These are phyloP conservation scores for Panthera tigris DNA, from an alignment of 2,113 vertebrate genomes.

Conservation along the genomic window DNA sequence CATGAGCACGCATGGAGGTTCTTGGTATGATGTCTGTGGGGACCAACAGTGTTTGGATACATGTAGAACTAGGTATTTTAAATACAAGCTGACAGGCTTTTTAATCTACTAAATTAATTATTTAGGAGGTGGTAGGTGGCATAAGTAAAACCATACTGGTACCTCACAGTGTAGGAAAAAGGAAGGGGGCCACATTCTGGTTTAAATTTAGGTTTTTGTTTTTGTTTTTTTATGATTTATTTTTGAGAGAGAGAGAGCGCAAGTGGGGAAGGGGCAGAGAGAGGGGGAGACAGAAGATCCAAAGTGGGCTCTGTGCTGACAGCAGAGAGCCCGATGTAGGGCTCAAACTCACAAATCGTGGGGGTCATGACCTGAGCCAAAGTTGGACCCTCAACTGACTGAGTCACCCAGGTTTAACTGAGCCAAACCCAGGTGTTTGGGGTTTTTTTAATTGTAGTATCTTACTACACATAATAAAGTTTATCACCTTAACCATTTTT, in stretches of 20 bases:
- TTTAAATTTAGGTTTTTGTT: neutral
- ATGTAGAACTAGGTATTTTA: neutral
- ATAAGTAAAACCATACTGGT: neutral
- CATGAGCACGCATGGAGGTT: neutral
- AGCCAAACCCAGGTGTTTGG: too few species aligned
- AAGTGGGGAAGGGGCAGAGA: too few species aligned
- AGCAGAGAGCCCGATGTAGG: too few species aligned
- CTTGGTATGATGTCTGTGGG: neutral
- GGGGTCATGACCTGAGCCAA: too few species aligned
- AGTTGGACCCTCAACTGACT: too few species aligned
- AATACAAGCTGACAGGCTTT: neutral
- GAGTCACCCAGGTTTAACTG: too few species aligned
- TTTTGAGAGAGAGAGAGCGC: too few species aligned
- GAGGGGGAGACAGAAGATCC: too few species aligned
- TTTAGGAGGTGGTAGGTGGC: neutral
- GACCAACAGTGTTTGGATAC: neutral
- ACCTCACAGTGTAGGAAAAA: neutral
- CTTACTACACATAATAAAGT: neutral
- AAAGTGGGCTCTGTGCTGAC: too few species aligned
- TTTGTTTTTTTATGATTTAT: neutral
- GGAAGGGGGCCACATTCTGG: neutral
- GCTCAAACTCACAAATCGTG: too few species aligned
- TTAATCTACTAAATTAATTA: neutral
- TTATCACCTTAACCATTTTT: neutral
- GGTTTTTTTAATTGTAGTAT: neutral